Evolutionary conservation across 1,140 invertebrate species (phyloP).

Genomic region (Kradibia gibbosae): DNA sequence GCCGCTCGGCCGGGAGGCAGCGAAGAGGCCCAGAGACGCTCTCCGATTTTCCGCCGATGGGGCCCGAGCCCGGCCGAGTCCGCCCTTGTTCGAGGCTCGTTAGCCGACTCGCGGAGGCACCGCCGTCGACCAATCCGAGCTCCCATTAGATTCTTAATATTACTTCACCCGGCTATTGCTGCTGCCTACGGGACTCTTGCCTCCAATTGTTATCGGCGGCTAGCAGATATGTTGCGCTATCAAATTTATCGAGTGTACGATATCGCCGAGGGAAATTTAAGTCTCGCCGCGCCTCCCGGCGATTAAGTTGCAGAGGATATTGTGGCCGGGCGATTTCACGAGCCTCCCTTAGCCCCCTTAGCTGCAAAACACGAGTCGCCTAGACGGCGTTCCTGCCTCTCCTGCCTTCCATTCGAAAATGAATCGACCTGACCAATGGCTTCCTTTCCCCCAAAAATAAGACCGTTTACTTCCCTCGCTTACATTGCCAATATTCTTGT

Average conservation of each 20-base stretch:
- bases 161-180: too few species aligned
- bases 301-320: background rate
- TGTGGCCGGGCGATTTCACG: too few species aligned
- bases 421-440: too few species aligned
- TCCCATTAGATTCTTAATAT: too few species aligned
- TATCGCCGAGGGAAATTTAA: background rate
- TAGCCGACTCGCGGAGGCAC: background rate
- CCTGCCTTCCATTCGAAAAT: too few species aligned
- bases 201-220: background rate
- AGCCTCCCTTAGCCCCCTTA: too few species aligned
- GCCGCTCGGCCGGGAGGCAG: too few species aligned
- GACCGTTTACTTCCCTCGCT: background rate
- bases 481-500: conserved; percentile 2
- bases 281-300: background rate
- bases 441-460: too few species aligned
- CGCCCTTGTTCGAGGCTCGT: background rate
- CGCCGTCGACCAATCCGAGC: too few species aligned
- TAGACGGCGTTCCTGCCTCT: too few species aligned
- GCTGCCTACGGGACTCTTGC: background rate
- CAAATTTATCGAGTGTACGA: background rate
- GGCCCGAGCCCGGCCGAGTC: background rate
- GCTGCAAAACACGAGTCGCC: too few species aligned
- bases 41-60: background rate
- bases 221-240: background rate
- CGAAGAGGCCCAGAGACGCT: too few species aligned